These are phyloP conservation scores for Diadema setosum DNA, from an alignment of 35 echinoderm and acorn worm genomes.

Conservation along the genomic window DNA sequence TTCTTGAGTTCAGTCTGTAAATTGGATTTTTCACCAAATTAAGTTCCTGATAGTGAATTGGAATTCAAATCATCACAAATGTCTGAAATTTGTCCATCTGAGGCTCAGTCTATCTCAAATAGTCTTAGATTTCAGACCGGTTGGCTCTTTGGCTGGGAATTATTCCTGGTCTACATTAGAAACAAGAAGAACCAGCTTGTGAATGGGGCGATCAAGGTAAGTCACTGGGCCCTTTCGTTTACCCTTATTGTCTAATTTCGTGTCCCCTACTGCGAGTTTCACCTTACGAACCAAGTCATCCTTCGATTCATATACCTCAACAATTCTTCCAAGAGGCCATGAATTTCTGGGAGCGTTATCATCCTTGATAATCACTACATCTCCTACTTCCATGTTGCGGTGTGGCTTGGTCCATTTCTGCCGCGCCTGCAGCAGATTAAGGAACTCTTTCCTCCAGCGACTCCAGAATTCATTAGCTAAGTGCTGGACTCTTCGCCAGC, in stretches of 20 bases:
- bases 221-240: background rate
- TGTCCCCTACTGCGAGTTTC: background rate
- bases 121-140: too few relatives aligned
- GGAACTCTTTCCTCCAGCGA: slow-evolving; percentile 33
- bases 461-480: slow-evolving; percentile 34
- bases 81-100: too few relatives aligned
- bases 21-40: too few relatives aligned
- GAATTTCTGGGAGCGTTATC: slow-evolving; percentile 24
- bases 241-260: slow-evolving; percentile 5
- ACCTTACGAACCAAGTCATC: slow-evolving; percentile 25
- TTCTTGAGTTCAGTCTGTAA: too few relatives aligned
- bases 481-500: slow-evolving; percentile 48
- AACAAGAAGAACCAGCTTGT: background rate
- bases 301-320: background rate
- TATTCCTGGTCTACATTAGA: background rate
- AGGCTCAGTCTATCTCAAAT: background rate
- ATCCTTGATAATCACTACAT: slow-evolving; percentile 33
- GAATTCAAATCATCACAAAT: too few relatives aligned
- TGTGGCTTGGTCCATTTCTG: slow-evolving; percentile 13
- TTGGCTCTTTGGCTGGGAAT: background rate
- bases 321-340: slow-evolving; percentile 38
- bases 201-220: background rate
- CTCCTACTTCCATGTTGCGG: slow-evolving; percentile 15
- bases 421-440: background rate
- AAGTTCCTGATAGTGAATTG: too few relatives aligned